Conservation (phyloP, 2,797 vertebrate genomes). For the Amazona finschi region DNA sequence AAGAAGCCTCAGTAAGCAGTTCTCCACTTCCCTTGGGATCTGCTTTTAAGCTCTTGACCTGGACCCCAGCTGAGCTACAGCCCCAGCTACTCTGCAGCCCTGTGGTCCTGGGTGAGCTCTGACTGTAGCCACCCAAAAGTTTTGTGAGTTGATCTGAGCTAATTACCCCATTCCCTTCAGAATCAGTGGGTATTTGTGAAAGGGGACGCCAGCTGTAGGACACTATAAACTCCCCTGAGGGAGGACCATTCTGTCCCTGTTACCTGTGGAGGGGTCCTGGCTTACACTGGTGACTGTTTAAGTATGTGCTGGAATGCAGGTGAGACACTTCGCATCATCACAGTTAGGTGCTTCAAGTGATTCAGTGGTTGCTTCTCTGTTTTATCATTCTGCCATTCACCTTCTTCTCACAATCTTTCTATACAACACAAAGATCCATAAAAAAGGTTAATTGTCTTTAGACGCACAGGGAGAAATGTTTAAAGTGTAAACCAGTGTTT, state of each 20-base stretch:
- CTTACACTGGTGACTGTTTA: not conserved
- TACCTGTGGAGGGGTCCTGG: not conserved
- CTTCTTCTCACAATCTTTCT: not conserved
- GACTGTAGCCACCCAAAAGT: not conserved
- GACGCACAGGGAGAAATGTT: fast-evolving
- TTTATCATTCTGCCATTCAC: not conserved
- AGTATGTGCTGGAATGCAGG: not conserved
- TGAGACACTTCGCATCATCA: not conserved
- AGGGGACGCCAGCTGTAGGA: not conserved
- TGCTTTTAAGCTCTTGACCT: not conserved
- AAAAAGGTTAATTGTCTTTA: not conserved
- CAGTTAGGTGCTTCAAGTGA: fast-evolving
- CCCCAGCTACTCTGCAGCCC: not conserved
- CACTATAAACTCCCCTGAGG: not conserved
- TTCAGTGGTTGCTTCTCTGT: not conserved
- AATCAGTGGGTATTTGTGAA: not conserved
- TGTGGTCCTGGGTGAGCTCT: not conserved
- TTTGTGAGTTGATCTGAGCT: not conserved
- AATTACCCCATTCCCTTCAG: not conserved
- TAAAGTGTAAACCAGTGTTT: not conserved
- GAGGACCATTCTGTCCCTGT: not conserved
- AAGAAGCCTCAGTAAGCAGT: not conserved
- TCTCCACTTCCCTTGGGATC: not conserved
- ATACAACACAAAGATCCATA: not conserved
- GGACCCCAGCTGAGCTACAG: not conserved